Conservation (phyloP, 2,888 invertebrate species). For the Tachina lurida region DNA sequence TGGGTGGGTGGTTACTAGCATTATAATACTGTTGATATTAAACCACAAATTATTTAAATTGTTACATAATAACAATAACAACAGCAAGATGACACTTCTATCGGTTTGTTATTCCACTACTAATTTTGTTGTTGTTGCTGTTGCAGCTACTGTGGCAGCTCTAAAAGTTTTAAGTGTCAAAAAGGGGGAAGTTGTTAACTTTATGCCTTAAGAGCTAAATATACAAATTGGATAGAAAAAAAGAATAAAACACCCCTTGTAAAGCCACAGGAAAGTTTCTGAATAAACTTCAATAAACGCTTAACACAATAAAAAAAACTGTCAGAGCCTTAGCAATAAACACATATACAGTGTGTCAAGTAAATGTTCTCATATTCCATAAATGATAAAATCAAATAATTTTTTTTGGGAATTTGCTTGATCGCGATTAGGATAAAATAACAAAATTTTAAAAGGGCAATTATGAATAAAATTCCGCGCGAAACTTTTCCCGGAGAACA, state of each 20-base stretch:
- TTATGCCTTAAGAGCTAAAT: slow-evolving; percentile 59
- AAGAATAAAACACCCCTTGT: slow-evolving; percentile 41
- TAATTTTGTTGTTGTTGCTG: background rate
- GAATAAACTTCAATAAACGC: slow-evolving; percentile 54
- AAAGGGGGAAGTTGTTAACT: slow-evolving; percentile 70
- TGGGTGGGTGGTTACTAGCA: background rate
- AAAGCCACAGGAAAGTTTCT: slow-evolving; percentile 33
- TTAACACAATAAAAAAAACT: slow-evolving; percentile 9
- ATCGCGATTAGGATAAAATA: background rate
- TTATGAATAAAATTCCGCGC: no score
- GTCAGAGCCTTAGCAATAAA: background rate
- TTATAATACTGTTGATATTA: slow-evolving; percentile 36
- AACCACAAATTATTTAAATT: slow-evolving; percentile 71
- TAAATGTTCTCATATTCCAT: background rate
- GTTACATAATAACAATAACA: slow-evolving; percentile 53
- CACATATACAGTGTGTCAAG: background rate
- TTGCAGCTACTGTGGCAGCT: background rate
- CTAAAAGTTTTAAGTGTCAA: slow-evolving; percentile 53
- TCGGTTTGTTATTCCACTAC: slow-evolving; percentile 10
- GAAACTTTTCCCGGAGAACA: no score
- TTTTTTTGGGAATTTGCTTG: no score
- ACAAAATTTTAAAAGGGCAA: no score
- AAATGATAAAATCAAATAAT: background rate
- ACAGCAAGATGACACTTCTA: slow-evolving; percentile 51
- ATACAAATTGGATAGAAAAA: background rate